These are phyloP conservation scores for Lamellibrachia satsuma DNA, from an alignment of 2,888 invertebrate genomes.

Conservation along the genomic window DNA sequence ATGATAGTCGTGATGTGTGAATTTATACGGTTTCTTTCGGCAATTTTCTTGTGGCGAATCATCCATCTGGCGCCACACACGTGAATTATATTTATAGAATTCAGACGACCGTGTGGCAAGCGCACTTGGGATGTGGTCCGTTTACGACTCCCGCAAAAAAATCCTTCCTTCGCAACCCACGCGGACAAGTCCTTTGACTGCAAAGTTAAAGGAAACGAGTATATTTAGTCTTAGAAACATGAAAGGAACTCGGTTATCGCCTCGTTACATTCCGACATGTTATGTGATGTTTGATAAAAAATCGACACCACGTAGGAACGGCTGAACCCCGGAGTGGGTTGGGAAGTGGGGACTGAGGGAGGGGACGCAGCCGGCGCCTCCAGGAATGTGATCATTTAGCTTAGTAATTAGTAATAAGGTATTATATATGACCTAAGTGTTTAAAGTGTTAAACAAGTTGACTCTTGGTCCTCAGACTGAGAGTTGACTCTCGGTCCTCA, in stretches of 20 bases:
- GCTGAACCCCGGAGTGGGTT: neutral
- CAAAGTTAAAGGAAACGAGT: neutral
- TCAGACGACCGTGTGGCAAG: neutral
- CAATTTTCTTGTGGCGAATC: neutral
- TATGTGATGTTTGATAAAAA: too few relatives aligned
- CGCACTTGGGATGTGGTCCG: neutral
- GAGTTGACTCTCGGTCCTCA: too few relatives aligned
- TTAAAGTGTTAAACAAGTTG: too few relatives aligned
- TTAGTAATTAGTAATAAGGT: too few relatives aligned
- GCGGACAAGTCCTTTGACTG: neutral
- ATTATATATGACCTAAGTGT: too few relatives aligned
- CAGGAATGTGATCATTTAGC: too few relatives aligned
- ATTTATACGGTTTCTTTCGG: neutral
- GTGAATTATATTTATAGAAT: neutral
- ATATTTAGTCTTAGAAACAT: neutral
- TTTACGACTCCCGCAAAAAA: neutral
- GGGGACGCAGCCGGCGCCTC: neutral
- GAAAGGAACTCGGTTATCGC: neutral
- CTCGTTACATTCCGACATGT: neutral
- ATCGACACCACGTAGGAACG: neutral
- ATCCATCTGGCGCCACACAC: neutral
- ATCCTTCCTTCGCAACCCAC: neutral
- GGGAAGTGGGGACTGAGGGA: neutral
- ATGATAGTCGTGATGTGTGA: neutral
- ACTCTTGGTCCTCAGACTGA: too few relatives aligned